Evolutionary conservation across 1,140 invertebrate species (phyloP).

Genomic region (Neodiprion fabricii): DNA sequence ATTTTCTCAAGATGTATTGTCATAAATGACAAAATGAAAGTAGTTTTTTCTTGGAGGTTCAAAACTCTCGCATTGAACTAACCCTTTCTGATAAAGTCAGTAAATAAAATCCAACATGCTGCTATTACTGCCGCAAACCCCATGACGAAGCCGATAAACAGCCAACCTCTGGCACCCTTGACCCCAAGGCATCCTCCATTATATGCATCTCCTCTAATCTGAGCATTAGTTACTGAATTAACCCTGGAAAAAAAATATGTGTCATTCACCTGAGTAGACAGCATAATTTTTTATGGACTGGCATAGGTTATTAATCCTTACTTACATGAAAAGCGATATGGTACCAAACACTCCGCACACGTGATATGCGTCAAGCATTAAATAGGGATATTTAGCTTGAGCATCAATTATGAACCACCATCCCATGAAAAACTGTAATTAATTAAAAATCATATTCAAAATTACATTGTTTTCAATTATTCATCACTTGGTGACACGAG

Average conservation of each 20-base stretch:
- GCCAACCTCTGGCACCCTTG: constrained; percentile 90
- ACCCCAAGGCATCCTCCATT: constrained; percentile 88
- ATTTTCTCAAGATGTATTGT: not conserved
- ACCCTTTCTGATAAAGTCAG: constrained; percentile 69
- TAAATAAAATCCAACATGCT: constrained; percentile 95
- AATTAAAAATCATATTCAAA: constrained; percentile 33
- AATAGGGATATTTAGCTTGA: constrained; percentile 77
- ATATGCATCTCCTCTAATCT: constrained; percentile 87
- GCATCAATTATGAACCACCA: constrained; percentile 99
- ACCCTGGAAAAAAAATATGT: constrained; percentile 68
- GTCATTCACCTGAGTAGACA: constrained; percentile 10
- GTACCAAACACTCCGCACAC: constrained; percentile 95
- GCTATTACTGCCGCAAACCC: constrained; percentile 96
- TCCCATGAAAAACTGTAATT: constrained; percentile 87
- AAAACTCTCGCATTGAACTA: constrained; percentile 27
- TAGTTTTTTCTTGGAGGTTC: not conserved
- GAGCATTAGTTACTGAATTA: constrained; percentile 95
- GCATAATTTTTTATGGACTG: constrained; percentile 17
- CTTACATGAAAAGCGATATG: constrained; percentile 92
- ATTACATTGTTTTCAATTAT: constrained; percentile 13
- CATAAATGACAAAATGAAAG: constrained; percentile 7
- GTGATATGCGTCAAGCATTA: constrained; percentile 82
- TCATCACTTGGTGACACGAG: too few species aligned
- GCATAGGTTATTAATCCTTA: constrained; percentile 25
- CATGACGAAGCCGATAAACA: constrained; percentile 95